These are phyloP conservation scores for Drosophila quadrilineata DNA, from an alignment of 1,140 invertebrate species.

Conservation along the genomic window DNA sequence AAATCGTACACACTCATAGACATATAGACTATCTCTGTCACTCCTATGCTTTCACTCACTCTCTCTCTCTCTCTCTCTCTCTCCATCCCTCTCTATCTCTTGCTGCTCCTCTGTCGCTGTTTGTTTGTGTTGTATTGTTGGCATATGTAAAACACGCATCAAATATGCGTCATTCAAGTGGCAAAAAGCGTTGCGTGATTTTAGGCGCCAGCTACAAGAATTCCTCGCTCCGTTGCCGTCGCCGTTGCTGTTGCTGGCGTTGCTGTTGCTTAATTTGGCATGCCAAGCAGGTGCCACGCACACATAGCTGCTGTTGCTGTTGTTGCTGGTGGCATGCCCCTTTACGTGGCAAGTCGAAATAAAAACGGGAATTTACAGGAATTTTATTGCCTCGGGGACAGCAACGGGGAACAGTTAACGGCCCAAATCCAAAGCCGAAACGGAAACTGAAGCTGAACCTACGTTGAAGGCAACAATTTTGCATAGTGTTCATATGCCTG, in stretches of 20 bases:
- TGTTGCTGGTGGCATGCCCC: slow-evolving; percentile 2
- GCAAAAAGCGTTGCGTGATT: slow-evolving; percentile 45
- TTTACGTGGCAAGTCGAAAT: slow-evolving; percentile 35
- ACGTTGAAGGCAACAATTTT: slow-evolving; percentile 35
- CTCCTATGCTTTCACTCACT: background rate
- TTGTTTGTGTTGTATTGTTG: slow-evolving; percentile 19
- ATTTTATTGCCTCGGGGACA: slow-evolving; percentile 50
- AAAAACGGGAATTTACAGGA: slow-evolving; percentile 59
- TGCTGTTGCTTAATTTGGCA: slow-evolving; percentile 58
- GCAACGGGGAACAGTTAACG: slow-evolving; percentile 26
- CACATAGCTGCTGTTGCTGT: background rate
- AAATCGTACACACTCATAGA: slow-evolving; percentile 37
- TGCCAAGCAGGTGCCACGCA: slow-evolving; percentile 62
- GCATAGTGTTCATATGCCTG: slow-evolving; percentile 27
- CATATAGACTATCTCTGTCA: background rate
- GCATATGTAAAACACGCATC: slow-evolving; percentile 72
- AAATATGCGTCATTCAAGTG: slow-evolving; percentile 60
- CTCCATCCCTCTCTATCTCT: background rate
- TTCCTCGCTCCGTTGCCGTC: slow-evolving; percentile 21
- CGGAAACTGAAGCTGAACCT: too few relatives aligned
- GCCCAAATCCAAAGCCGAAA: slow-evolving; percentile 7
- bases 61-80: background rate
- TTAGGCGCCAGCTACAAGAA: slow-evolving; percentile 31
- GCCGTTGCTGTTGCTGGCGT: slow-evolving; percentile 29
- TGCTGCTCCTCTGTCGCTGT: background rate